Base-by-base conservation (phyloP, 2,113 vertebrate genomes). In the Labrus mixtus region DNA sequence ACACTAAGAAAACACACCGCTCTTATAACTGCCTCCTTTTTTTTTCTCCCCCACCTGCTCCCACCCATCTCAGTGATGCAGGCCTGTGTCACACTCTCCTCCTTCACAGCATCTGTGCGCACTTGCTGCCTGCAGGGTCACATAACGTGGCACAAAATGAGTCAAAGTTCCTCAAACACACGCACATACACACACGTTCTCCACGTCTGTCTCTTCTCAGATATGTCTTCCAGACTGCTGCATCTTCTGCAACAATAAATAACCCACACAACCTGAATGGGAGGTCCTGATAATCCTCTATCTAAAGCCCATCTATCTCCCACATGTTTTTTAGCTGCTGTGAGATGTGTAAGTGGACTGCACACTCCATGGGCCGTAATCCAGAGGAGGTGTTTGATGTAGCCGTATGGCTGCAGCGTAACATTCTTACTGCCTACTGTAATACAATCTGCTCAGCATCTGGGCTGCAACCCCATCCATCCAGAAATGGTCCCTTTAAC, bases 361-460 rank as follows among this genome's bases (percentile, higher is more conserved):
- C 60, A 25, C 51, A 64, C 68, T 10, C 0, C 9, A 0, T 17
- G 15, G 73, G 66, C 80, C 50, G 57, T 8, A 8, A 72, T 90
- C 87, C 87, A 89, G 64, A 68, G 10, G 63, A 87, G 82, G 81
- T 85, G 88, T 92, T 93, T 90, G 90, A 92, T 92, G 69, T 86
- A 80, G 74, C 73, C 19, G 76, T 22, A 51, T 76, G 67, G 73
- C 43, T 85, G 59, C 71, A 71, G 8, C 19, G 9, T 12, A 75
- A 76, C 90, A 93, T 95, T 95, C 93, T 84, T 93, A 56, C 70
- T 37, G 71, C 76, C 78, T 78, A 87, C 82, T 87, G 93, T 92
- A 91, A 94, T 90, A 73, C 68, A 84, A 83, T 93, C 91, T 95
- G 94, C 86, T 79, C 54, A 66, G 78, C 93, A 94, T 92, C 87